Evolutionary conservation across 2,797 vertebrate species (phyloP).

Genomic region (Crypturellus tataupa): DNA sequence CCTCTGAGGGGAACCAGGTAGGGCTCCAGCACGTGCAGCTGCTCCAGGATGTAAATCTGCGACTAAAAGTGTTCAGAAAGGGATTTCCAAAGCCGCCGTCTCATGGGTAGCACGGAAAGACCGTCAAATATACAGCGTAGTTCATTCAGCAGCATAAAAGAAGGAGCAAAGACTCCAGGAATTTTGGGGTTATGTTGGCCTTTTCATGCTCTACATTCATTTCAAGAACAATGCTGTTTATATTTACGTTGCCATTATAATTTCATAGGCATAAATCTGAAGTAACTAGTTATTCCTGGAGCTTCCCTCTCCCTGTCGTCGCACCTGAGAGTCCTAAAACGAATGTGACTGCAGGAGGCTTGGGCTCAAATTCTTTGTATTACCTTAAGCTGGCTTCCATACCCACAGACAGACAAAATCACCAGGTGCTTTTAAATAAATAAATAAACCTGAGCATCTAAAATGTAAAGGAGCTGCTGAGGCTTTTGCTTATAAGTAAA

Average conservation of each 20-base stretch:
- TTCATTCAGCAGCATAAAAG: not conserved
- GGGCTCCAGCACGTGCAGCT: not conserved
- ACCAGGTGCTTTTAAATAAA: not conserved
- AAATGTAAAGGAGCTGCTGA: conserved; percentile 5
- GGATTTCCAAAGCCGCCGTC: not conserved
- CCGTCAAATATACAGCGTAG: not conserved
- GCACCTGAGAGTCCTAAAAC: not conserved
- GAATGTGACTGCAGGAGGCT: not conserved
- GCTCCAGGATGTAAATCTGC: not conserved
- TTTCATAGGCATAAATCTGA: not conserved
- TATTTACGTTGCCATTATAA: not conserved
- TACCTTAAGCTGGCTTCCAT: not conserved
- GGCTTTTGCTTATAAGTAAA: not conserved
- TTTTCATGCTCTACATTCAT: fast-evolving
- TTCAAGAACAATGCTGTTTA: not conserved
- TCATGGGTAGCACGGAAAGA: not conserved
- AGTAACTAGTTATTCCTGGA: not conserved
- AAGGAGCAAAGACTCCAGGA: not conserved
- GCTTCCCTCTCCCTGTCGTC: not conserved
- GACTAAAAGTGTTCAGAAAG: not conserved
- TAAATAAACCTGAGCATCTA: not conserved
- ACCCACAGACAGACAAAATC: not conserved
- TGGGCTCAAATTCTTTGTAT: not conserved
- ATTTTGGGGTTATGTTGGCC: not conserved
- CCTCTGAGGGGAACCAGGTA: not conserved